Percentiles rank a stretch among this genome's conserved stretches.
phyloP scores from a whole-genome alignment of 2,888 invertebrate genomes.

The Deilephila porcellus region DNA sequence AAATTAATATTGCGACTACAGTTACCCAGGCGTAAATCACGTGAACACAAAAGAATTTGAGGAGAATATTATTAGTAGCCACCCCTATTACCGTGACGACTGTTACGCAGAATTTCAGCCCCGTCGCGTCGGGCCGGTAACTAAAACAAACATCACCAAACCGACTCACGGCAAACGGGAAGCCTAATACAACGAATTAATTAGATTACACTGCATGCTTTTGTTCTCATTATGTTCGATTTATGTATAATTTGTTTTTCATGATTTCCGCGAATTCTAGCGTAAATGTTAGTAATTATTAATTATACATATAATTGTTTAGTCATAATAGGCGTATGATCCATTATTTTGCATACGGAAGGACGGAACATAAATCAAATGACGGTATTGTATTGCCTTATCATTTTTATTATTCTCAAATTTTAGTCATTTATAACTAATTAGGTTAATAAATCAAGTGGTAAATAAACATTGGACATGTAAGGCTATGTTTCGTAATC shows the following conservation, averaged over 20 bases:
- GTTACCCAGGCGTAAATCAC: background rate
- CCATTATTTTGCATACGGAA: background rate
- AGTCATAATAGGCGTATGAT: background rate
- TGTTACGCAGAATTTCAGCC: slow-evolving; percentile 44
- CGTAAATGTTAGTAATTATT: background rate
- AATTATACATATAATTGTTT: background rate
- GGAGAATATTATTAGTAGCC: slow-evolving; percentile 29
- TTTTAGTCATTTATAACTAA: no score
- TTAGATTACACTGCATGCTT: background rate
- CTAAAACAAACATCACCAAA: slow-evolving; percentile 42
- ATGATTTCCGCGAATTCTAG: background rate
- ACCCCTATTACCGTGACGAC: slow-evolving; percentile 35
- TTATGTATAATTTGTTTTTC: background rate
- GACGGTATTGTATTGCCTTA: no score
- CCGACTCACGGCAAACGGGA: slow-evolving; percentile 28
- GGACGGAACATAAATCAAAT: background rate
- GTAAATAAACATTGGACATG: background rate
- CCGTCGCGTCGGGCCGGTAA: slow-evolving; percentile 36
- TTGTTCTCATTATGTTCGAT: background rate
- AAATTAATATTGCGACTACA: no score
- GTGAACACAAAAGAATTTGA: background rate
- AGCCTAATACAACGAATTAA: background rate
- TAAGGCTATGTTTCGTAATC: background rate
- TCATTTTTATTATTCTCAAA: no score
- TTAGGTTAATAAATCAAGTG: background rate